Percentiles rank a stretch among this genome's conserved stretches.
Evolutionary conservation across 2,888 invertebrate genomes (phyloP).

Genomic region (Harmothoe impar): DNA sequence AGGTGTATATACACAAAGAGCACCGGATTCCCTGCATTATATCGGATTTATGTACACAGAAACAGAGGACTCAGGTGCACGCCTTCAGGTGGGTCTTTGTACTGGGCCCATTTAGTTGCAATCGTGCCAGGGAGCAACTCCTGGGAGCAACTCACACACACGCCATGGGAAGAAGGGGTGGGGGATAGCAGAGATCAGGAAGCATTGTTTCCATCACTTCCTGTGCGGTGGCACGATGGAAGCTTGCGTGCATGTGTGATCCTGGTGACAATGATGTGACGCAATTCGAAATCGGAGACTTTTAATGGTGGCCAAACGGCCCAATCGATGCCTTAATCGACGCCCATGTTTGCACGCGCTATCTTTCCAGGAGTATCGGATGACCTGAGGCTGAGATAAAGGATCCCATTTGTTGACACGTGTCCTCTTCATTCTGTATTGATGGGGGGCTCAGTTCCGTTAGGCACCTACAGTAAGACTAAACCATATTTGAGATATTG

Average conservation of each 20-base stretch:
- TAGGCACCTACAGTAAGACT: slow-evolving; percentile 1
- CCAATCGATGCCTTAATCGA: neutral
- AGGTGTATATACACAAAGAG: neutral
- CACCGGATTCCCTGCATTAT: neutral
- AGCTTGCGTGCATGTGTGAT: slow-evolving; percentile 27
- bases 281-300: slow-evolving; percentile 58
- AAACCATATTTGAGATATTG: slow-evolving; percentile 1
- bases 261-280: slow-evolving; percentile 60
- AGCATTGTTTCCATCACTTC: neutral
- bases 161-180: neutral
- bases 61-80: neutral
- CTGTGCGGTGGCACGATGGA: neutral
- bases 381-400: neutral
- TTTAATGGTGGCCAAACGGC: slow-evolving; percentile 37
- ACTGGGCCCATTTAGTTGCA: neutral
- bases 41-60: neutral
- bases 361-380: slow-evolving; percentile 5
- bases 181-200: neutral
- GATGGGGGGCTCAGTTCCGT: neutral
- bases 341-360: slow-evolving; percentile 33
- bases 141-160: too few relatives aligned
- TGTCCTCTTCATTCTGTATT: slow-evolving; percentile 26
- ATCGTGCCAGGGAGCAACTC: slow-evolving; percentile 7
- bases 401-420: slow-evolving; percentile 42
- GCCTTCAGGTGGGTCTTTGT: slow-evolving; percentile 9